Base-by-base conservation (phyloP, 1,140 invertebrate species). In the Hylaeus anthracinus region DNA sequence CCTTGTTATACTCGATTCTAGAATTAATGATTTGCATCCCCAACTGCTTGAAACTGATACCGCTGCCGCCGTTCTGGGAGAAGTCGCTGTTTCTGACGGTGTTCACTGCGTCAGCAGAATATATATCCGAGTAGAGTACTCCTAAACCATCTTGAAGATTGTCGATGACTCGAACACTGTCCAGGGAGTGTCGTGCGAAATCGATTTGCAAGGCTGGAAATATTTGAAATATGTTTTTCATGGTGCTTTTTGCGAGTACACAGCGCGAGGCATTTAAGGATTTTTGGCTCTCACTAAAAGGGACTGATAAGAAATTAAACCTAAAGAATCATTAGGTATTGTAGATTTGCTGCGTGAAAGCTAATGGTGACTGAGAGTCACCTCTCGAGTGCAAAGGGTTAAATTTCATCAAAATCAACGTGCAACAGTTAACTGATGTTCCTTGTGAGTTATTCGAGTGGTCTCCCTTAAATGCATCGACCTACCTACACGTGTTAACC, bases 171-270 rank as follows among this genome's bases (percentile, higher is more conserved):
- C 95, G 95, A 5, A 99, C 95, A 84, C 97, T 97, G 89, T 98
- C 96, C 82, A 99, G 94, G 43, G 97, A 96, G 90, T 99, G 98
- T 72, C 97, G 95, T 71, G 98, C 97, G 92, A 99, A 99, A 93
- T 99, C 99, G 76, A 99, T 97, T 94, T 99, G 98, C 2, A 99
- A 92, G 0, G 98, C 99, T 93, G 91, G 58, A 61, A 71, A 79
- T 3, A 83, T 39, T 53, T 1, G 10, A 45, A 15, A 53, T 0
- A 15, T 51, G n/a, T 51, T 43, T 61, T 64, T 58, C 1, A 10
- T n/a, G n/a, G n/a, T n/a, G n/a, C n/a, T n/a, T n/a, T n/a, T n/a
- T n/a, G n/a, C n/a, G n/a, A n/a, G n/a, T n/a, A n/a, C n/a, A n/a
- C n/a, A n/a, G n/a, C n/a, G n/a, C n/a, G n/a, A n/a, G n/a, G n/a